phyloP scores from a whole-genome alignment of 2,113 vertebrate genomes.

The Hyperoodon ampullatus region DNA sequence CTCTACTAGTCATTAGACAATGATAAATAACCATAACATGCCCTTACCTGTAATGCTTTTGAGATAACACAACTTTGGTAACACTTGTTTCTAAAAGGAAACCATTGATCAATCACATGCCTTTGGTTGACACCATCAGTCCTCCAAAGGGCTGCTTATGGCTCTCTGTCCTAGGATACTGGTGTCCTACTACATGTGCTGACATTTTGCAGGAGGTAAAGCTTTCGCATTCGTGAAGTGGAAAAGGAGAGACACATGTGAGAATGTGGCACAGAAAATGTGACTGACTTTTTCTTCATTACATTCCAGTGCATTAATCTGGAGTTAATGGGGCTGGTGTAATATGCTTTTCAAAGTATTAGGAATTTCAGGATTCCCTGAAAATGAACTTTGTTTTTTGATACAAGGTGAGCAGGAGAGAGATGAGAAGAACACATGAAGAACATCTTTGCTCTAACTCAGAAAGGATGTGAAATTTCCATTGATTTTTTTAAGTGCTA shows the following conservation, averaged over 20 bases:
- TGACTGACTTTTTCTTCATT: constrained; percentile 69
- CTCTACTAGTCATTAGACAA: constrained; percentile 79
- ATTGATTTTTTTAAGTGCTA: constrained; percentile 80
- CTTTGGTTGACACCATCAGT: constrained; percentile 85
- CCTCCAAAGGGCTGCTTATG: constrained; percentile 84
- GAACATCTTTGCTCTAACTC: constrained; percentile 83
- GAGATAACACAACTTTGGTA: constrained; percentile 86
- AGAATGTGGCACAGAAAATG: constrained; percentile 78
- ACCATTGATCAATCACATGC: constrained; percentile 81
- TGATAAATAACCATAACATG: constrained; percentile 80
- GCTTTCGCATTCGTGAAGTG: constrained; percentile 78
- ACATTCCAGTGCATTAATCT: constrained; percentile 73
- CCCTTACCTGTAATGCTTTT: constrained; percentile 80
- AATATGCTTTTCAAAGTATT: constrained; percentile 76
- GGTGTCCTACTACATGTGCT: constrained; percentile 78
- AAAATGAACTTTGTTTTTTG: constrained; percentile 61
- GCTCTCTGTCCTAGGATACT: constrained; percentile 85
- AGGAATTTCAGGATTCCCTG: constrained; percentile 78
- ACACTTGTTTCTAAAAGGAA: constrained; percentile 83
- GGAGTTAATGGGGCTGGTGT: constrained; percentile 74
- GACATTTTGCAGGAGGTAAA: constrained; percentile 81
- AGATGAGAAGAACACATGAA: constrained; percentile 71
- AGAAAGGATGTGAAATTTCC: constrained; percentile 78
- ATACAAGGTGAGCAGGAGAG: constrained; percentile 65
- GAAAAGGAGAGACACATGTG: constrained; percentile 76